phyloP scores from a whole-genome alignment of 2,797 vertebrate species.

The Lerista edwardsae region DNA sequence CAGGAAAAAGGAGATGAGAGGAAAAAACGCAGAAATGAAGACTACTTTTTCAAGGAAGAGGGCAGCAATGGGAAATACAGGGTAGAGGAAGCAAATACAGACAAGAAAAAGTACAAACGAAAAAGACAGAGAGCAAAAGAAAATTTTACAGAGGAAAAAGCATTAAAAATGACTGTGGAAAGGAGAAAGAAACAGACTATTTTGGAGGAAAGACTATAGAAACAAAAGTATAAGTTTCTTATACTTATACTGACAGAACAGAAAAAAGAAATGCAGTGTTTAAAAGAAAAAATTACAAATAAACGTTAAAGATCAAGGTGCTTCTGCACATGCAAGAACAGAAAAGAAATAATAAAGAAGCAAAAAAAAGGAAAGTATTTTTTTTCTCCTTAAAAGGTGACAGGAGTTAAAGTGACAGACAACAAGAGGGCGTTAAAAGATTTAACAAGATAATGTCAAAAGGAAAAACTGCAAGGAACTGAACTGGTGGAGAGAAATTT shows the following conservation, averaged over 20 bases:
- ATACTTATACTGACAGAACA: too few species aligned
- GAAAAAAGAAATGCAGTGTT: background rate
- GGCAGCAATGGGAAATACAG: background rate
- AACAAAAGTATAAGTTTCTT: background rate
- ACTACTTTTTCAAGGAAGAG: background rate
- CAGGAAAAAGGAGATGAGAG: background rate
- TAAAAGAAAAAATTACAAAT: background rate
- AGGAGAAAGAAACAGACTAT: background rate
- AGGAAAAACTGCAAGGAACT: too few species aligned
- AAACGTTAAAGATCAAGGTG: too few species aligned
- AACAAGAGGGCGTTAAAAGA: too few species aligned
- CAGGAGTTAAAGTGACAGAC: too few species aligned
- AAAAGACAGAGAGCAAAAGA: background rate
- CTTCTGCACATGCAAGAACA: background rate
- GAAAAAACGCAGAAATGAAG: background rate
- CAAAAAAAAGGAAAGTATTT: background rate
- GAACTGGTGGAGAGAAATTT: too few species aligned
- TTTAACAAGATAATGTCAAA: too few species aligned
- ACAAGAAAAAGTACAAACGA: background rate
- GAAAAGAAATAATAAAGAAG: background rate
- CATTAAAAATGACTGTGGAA: background rate
- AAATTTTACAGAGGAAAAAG: background rate
- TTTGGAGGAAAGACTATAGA: background rate
- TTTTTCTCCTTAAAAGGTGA: too few species aligned
- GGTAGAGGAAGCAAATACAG: background rate